Conservation (phyloP, 2,888 invertebrate genomes). For the Sminthurinus aureus region DNA sequence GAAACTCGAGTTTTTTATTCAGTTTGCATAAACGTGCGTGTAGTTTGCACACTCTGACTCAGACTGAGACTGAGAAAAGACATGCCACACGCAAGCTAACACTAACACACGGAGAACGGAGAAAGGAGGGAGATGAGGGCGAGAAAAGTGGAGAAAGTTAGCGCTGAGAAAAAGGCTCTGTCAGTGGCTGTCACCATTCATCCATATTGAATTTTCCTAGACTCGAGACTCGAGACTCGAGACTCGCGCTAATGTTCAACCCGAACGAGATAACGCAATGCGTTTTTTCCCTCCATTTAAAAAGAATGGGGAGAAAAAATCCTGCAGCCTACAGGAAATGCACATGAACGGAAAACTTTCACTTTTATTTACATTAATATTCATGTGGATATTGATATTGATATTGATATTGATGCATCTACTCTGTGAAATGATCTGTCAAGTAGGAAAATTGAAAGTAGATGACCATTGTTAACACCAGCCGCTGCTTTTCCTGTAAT, state of each 20-base stretch:
- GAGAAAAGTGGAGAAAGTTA: conserved; percentile 2
- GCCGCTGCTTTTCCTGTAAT: no score
- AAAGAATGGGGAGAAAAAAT: background rate
- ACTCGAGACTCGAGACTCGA: no score
- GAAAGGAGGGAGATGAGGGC: no score
- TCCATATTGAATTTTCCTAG: conserved; percentile 32
- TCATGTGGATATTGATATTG: no score
- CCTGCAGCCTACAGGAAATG: no score
- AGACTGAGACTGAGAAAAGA: background rate
- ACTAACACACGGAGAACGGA: background rate
- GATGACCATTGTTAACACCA: no score
- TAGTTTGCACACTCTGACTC: background rate
- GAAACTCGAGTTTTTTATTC: background rate
- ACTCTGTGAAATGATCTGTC: no score
- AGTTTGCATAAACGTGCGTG: background rate
- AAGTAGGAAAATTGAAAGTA: no score
- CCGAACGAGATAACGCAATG: background rate
- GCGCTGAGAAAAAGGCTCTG: conserved; percentile 2
- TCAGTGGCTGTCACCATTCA: conserved; percentile 40
- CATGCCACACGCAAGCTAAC: background rate
- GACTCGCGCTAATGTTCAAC: background rate
- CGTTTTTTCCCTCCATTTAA: background rate
- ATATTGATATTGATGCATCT: no score
- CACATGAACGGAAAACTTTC: no score
- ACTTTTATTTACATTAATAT: no score